Evolutionary conservation across 2,888 invertebrate genomes (phyloP).

Genomic region (Plemyria rubiginata): DNA sequence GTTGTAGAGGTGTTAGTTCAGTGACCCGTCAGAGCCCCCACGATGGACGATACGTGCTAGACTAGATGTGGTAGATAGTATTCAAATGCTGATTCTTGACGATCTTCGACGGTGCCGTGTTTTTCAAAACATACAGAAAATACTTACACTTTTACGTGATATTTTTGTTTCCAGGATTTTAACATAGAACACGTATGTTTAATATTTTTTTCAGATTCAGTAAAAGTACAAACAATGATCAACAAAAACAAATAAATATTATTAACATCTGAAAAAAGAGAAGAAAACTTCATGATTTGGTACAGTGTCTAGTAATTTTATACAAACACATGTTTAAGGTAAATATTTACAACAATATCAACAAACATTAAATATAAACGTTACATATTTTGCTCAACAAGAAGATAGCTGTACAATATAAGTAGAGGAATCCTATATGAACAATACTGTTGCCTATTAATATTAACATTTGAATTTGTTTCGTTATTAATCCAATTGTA

Average conservation of each 20-base stretch:
- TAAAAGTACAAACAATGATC: background rate
- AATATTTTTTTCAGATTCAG: background rate
- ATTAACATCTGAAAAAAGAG: background rate
- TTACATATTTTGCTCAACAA: conserved; percentile 50
- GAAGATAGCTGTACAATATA: conserved; percentile 59
- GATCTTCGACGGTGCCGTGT: no score
- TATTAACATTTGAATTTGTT: conserved; percentile 18
- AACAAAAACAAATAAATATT: no score
- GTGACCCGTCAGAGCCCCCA: no score
- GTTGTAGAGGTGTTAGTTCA: no score
- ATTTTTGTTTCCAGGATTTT: background rate
- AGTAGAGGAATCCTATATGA: conserved; percentile 43
- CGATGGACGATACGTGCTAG: no score
- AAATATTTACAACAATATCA: conserved; percentile 78
- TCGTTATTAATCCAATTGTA: conserved; percentile 20
- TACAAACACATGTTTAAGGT: conserved; percentile 47
- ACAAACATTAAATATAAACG: conserved; percentile 53
- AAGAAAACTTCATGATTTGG: conserved; percentile 30
- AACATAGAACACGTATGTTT: background rate
- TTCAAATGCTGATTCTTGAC: no score
- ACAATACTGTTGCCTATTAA: conserved; percentile 28
- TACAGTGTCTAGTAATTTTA: conserved; percentile 35
- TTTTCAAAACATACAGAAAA: no score
- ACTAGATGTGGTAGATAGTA: no score
- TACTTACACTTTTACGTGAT: no score